Conservation (phyloP, 1,140 invertebrate species). For the Drosophila lacertosa region DNA sequence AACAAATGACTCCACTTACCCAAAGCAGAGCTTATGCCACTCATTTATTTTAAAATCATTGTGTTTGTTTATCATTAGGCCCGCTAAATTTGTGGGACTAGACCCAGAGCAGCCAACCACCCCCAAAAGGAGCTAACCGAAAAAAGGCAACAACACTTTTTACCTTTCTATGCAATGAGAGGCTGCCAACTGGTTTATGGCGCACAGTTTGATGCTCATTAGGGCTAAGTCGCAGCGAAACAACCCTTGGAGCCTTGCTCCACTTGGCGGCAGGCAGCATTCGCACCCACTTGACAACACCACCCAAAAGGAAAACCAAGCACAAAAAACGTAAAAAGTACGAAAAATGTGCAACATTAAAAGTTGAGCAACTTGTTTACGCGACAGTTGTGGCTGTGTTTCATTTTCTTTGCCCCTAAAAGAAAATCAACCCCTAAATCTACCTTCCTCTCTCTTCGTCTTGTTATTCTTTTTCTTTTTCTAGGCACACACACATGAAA, state of each 20-base stretch:
- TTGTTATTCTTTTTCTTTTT: background rate
- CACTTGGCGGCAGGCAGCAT: constrained; percentile 21
- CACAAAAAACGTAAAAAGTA: constrained; percentile 13
- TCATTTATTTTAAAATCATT: constrained; percentile 55
- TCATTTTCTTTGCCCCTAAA: constrained; percentile 22
- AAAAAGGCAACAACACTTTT: constrained; percentile 35
- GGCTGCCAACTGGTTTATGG: constrained; percentile 45
- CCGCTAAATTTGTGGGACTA: constrained; percentile 19
- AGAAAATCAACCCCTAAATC: constrained; percentile 22
- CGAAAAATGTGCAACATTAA: constrained; percentile 60
- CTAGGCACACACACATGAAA: constrained; percentile 33
- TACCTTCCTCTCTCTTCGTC: background rate
- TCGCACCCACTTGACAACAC: constrained; percentile 35
- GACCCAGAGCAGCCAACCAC: background rate
- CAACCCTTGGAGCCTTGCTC: constrained; percentile 34
- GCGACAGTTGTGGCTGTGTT: constrained; percentile 47
- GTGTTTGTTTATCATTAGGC: constrained; percentile 53
- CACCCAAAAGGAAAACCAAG: background rate
- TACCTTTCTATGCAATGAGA: constrained; percentile 5
- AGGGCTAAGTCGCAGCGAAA: constrained; percentile 47
- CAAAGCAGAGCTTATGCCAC: constrained; percentile 43
- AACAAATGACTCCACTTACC: constrained; percentile 50
- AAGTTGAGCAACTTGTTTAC: constrained; percentile 62
- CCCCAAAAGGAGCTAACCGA: constrained; percentile 1
- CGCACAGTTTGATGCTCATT: constrained; percentile 56